A percentile compares a stretch with the other conserved stretches of the same genome.
Evolutionary conservation across 2,888 invertebrate species (phyloP).

Genomic region (Nymphalis urticae): DNA sequence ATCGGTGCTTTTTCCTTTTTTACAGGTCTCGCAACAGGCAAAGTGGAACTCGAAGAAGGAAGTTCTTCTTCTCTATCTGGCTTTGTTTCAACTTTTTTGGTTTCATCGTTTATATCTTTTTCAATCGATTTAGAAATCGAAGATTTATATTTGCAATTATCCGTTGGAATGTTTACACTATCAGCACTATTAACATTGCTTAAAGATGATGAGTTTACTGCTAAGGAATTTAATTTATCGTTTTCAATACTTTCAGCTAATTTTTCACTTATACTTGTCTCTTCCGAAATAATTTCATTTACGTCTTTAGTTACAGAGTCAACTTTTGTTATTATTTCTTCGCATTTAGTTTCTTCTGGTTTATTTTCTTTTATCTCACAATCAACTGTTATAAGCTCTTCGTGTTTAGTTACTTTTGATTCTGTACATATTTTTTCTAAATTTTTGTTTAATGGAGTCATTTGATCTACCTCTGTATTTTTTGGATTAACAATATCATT

Average conservation of each 20-base stretch:
- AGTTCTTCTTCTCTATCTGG: slow-evolving; percentile 37
- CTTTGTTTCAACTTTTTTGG: slow-evolving; percentile 28
- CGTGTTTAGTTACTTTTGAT: not conserved
- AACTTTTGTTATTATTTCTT: not conserved
- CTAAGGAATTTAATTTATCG: not conserved
- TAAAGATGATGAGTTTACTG: not conserved
- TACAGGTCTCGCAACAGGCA: slow-evolving; percentile 16
- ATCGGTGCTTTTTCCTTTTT: slow-evolving; percentile 80
- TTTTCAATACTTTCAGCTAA: not conserved
- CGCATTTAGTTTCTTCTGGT: not conserved
- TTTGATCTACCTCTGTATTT: too few relatives aligned
- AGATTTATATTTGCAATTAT: not conserved
- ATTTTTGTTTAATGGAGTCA: too few relatives aligned
- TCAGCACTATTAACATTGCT: not conserved
- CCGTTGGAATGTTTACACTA: slow-evolving; percentile 30
- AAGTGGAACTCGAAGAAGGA: slow-evolving; percentile 36
- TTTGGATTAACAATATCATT: too few relatives aligned
- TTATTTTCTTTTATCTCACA: not conserved
- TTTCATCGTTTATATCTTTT: slow-evolving; percentile 18
- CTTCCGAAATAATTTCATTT: not conserved
- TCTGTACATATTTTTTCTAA: not conserved
- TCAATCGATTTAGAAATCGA: not conserved
- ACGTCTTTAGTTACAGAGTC: not conserved
- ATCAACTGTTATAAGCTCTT: not conserved
- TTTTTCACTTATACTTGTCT: not conserved